Evolutionary conservation across 92 coral and sea anemone species (phyloP).

Genomic region (Zoanthus solanderi): DNA sequence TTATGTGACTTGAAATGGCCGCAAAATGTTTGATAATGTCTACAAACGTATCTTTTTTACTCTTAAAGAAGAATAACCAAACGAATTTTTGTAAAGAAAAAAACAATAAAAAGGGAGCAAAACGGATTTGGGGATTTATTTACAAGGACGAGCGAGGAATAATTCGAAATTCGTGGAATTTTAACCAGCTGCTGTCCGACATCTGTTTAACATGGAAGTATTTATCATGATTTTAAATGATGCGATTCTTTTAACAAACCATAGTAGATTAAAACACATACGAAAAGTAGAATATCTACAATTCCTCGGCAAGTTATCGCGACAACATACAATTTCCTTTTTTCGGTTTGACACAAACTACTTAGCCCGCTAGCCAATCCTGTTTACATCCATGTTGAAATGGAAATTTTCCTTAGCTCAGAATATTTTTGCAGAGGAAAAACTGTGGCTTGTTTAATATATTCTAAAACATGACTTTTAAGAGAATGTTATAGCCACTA

Average conservation of each 20-base stretch:
- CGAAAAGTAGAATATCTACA: neutral
- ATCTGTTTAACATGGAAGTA: slow-evolving; percentile 88
- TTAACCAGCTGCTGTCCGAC: slow-evolving; percentile 55
- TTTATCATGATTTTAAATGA: slow-evolving; percentile 62
- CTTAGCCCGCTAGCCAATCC: neutral
- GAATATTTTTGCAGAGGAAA: neutral
- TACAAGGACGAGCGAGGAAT: neutral
- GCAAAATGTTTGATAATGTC: neutral
- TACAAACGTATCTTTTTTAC: neutral
- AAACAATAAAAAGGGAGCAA: neutral
- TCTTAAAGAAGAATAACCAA: neutral
- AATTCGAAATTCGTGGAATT: slow-evolving; percentile 16
- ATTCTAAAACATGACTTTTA: neutral
- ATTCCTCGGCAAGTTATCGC: slow-evolving; percentile 2
- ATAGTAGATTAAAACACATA: slow-evolving; percentile 32
- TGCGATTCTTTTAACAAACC: slow-evolving; percentile 33
- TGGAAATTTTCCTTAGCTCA: neutral
- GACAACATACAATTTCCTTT: slow-evolving; percentile 12
- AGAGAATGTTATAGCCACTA: slow-evolving; percentile 8
- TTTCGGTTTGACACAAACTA: slow-evolving; percentile 18
- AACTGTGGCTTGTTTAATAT: neutral
- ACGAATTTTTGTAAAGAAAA: neutral
- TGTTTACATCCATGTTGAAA: neutral
- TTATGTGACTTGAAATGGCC: slow-evolving; percentile 34
- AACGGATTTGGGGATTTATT: neutral